Evolutionary conservation across 2,113 vertebrate genomes (phyloP).

Genomic region (Scalopus aquaticus): DNA sequence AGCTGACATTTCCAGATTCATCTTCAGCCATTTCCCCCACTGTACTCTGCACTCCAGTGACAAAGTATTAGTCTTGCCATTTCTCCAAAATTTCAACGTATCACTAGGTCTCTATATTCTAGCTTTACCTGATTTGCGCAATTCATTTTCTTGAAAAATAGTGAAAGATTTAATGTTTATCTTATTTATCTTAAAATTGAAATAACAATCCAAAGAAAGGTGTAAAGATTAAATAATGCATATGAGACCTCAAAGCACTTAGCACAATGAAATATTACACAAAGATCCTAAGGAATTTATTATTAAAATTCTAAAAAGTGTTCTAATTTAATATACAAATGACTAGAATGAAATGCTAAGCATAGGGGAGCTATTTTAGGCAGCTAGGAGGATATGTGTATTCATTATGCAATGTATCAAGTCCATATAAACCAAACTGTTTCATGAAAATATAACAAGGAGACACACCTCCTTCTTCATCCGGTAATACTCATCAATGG

Average conservation of each 20-base stretch:
- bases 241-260: not conserved
- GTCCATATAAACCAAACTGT: not conserved
- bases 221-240: conserved; percentile 37
- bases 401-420: not conserved
- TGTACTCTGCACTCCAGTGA: not conserved
- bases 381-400: not conserved
- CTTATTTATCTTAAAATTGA: conserved; percentile 29
- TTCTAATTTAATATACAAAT: conserved; percentile 12
- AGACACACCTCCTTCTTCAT: conserved; percentile 95
- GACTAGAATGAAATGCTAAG: not conserved
- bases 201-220: not conserved
- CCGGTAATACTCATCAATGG: conserved; percentile 97
- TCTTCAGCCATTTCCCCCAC: not conserved
- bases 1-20: not conserved
- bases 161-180: not conserved
- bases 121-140: not conserved
- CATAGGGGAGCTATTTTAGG: not conserved
- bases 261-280: conserved; percentile 24
- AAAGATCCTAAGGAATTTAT: not conserved
- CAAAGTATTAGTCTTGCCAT: not conserved
- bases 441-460: conserved; percentile 53
- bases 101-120: not conserved
- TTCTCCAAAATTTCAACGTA: not conserved
- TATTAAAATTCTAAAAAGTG: conserved; percentile 42
- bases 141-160: not conserved